Evolutionary conservation across 2,797 vertebrate species (phyloP).

Genomic region (Tympanoctomys barrerae): DNA sequence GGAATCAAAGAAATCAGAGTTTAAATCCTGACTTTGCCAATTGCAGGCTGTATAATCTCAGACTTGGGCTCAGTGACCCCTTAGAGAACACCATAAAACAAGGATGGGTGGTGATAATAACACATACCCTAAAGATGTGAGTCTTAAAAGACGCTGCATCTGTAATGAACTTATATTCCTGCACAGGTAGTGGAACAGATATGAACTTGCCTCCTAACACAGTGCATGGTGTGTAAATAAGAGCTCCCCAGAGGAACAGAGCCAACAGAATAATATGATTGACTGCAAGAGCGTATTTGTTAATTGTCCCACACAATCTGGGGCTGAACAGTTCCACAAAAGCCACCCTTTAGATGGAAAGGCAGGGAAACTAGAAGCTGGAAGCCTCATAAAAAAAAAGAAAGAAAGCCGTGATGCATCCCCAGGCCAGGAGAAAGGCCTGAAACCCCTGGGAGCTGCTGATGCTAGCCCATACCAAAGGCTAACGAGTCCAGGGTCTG

Average conservation of each 20-base stretch:
- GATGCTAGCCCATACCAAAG: not conserved
- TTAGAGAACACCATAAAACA: not conserved
- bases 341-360: not conserved
- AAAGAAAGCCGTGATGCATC: too few species aligned
- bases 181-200: not conserved
- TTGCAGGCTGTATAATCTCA: not conserved
- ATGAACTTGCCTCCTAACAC: not conserved
- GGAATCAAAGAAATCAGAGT: not conserved
- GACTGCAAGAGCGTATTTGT: not conserved
- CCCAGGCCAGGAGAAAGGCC: not conserved
- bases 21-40: not conserved
- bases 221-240: not conserved
- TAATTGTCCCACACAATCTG: not conserved
- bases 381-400: not conserved
- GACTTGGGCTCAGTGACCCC: not conserved
- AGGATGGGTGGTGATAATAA: not conserved
- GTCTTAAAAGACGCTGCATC: not conserved
- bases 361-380: not conserved
- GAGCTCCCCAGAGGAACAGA: not conserved
- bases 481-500: not conserved
- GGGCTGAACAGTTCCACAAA: not conserved
- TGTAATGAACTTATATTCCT: not conserved
- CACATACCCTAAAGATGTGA: not conserved
- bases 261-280: not conserved
- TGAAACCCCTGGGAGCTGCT: not conserved